phyloP scores from a whole-genome alignment of 2,113 vertebrate species.

The Thomomys bottae region DNA sequence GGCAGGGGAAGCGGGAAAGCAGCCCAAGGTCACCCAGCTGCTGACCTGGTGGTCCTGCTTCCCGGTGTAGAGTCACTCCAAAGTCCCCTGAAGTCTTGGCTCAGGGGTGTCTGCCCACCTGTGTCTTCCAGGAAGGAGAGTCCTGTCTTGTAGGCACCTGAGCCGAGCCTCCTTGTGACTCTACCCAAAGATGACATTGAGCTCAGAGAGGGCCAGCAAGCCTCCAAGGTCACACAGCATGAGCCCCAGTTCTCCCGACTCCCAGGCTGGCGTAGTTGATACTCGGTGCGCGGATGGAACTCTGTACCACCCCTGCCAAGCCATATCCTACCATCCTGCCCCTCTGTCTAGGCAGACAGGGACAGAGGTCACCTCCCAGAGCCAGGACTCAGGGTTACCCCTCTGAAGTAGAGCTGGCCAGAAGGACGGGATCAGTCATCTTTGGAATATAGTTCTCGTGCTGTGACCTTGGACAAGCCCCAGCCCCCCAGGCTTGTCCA shows the following conservation, averaged over 20 bases:
- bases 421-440: not conserved
- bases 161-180: not conserved
- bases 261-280: not conserved
- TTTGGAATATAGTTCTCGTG: too few relatives aligned
- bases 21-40: constrained; percentile 55
- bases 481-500: too few relatives aligned
- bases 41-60: not conserved
- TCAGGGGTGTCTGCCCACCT: not conserved
- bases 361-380: not conserved
- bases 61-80: not conserved
- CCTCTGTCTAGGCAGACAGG: not conserved
- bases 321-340: not conserved
- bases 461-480: constrained; percentile 4
- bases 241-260: not conserved
- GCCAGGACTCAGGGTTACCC: not conserved
- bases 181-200: not conserved
- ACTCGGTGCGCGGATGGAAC: not conserved
- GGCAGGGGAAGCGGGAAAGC: not conserved
- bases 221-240: constrained; percentile 67
- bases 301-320: not conserved
- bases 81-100: not conserved
- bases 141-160: not conserved
- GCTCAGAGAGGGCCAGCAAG: constrained; percentile 63
- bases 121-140: not conserved
- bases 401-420: not conserved